A percentile compares a stretch with the other conserved stretches of the same genome.
These are phyloP conservation scores for Lobophora halterata DNA, from an alignment of 2,888 invertebrate species.

Conservation along the genomic window DNA sequence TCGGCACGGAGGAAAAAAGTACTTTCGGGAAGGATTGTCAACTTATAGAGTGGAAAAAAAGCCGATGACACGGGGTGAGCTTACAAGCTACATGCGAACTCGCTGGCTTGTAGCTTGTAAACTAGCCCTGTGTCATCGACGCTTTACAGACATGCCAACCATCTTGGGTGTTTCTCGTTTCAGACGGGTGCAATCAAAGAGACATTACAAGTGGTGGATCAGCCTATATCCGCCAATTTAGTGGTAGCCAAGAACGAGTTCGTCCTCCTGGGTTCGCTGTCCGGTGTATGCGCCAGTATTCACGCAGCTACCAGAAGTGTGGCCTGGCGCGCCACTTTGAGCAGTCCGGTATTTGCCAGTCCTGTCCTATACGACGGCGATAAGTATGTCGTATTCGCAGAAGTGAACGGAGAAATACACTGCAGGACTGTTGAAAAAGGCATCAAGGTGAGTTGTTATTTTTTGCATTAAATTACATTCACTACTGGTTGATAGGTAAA, in stretches of 20 bases:
- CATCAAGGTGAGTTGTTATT: conserved; percentile 71
- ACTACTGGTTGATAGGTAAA: too few relatives aligned
- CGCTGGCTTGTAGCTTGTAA: too few relatives aligned
- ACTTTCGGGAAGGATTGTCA: too few relatives aligned
- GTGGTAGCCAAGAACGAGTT: conserved; percentile 59
- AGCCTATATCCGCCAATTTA: conserved; percentile 74
- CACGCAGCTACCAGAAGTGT: conserved; percentile 73
- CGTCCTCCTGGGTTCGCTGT: conserved; percentile 78
- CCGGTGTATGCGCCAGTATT: conserved; percentile 80
- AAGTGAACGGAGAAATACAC: conserved; percentile 79
- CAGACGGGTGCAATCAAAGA: conserved; percentile 72
- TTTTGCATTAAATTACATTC: too few relatives aligned
- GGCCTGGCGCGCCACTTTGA: conserved; percentile 80
- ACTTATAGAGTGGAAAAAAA: too few relatives aligned
- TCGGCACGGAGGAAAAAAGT: too few relatives aligned
- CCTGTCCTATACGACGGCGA: conserved; percentile 80
- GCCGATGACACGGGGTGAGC: too few relatives aligned
- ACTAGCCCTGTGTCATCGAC: too few relatives aligned
- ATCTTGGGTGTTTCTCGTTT: conserved; percentile 34
- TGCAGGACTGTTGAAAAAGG: conserved; percentile 75
- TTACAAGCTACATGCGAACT: too few relatives aligned
- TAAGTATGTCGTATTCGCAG: conserved; percentile 76
- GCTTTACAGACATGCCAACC: neutral
- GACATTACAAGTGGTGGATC: conserved; percentile 57
- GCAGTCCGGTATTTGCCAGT: conserved; percentile 84